Base-by-base conservation (phyloP, 2,888 invertebrate species). In the Phyllotreta cruciferae region DNA sequence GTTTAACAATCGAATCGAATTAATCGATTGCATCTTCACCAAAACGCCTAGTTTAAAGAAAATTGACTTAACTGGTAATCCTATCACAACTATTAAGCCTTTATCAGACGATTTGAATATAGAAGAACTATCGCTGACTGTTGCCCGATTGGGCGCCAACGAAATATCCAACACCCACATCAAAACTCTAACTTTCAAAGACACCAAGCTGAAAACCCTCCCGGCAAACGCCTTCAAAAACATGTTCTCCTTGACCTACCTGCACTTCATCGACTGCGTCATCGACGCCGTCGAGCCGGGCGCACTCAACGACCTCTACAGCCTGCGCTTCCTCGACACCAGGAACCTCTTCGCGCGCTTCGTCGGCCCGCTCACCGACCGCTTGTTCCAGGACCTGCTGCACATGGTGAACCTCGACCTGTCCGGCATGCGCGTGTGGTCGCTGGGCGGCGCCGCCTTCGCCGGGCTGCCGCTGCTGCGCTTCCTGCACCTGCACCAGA, bases 131-230 rank as follows among this genome's bases (percentile, higher is more conserved):
- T 5, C 14, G 10, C n/a, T 49, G 3, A 49, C 10, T 9, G 11
- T 49, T 2, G n/a, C 6, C 7, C 2, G 1, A 8, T 35, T 49
- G 11, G 11, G n/a, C 1, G 1, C 49, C 1, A 11, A 49, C 8
- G 1, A 35, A 49, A 49, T 49, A 13, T 34, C 34, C 3, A 49
- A 49, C 10, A n/a, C 36, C 10, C 9, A 49, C n/a, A 2, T 49
- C 4, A 49, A 49, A n/a, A 35, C n/a, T 35, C 11, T 49, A 49
- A 49, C 35, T 3, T 10, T 49, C n/a, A 49, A 49, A 49, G n/a
- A 49, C 7, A 35, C 49, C 36, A n/a, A 34, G 5, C 7, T 49
- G 1, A 6, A 49, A 10, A 35, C 35, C 6, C 10, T 49, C 5
- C 34, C 34, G 10, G 34, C 34, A 2, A 35, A 35, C 36, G 10